Conservation (phyloP, 1,140 invertebrate genomes). For the Propsilocerus akamusi region DNA sequence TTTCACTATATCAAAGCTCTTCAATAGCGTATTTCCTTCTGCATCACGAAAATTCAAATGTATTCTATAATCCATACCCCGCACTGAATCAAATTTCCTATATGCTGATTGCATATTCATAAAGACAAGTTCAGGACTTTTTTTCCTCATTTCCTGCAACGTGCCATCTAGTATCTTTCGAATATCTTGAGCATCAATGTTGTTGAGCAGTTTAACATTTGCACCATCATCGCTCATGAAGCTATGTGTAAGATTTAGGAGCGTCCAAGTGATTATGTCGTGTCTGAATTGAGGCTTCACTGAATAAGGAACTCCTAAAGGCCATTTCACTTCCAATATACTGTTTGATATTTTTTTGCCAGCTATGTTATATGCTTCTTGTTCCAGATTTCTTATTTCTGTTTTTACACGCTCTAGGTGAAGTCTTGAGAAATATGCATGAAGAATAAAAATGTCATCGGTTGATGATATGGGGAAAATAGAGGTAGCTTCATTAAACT, state of each 20-base stretch:
- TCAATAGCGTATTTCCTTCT: not conserved
- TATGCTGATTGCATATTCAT: slow-evolving; percentile 56
- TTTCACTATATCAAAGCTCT: slow-evolving; percentile 42
- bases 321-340: slow-evolving; percentile 45
- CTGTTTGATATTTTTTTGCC: slow-evolving; percentile 26
- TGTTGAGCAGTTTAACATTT: slow-evolving; percentile 32
- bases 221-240: slow-evolving; percentile 52
- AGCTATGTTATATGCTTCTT: slow-evolving; percentile 21
- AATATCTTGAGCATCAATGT: slow-evolving; percentile 44
- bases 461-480: slow-evolving; percentile 44
- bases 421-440: slow-evolving; percentile 43
- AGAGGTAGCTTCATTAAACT: slow-evolving; percentile 36
- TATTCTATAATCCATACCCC: slow-evolving; percentile 75
- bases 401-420: slow-evolving; percentile 29
- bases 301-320: slow-evolving; percentile 50
- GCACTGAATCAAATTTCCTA: slow-evolving; percentile 63
- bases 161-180: slow-evolving; percentile 40
- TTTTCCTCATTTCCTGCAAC: slow-evolving; percentile 31
- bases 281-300: slow-evolving; percentile 56
- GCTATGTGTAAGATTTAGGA: slow-evolving; percentile 67
- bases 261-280: slow-evolving; percentile 67
- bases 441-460: slow-evolving; percentile 44
- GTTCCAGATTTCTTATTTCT: slow-evolving; percentile 27
- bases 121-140: slow-evolving; percentile 34
- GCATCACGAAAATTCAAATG: slow-evolving; percentile 41